A percentile compares a stretch with the other conserved stretches of the same genome.
Evolutionary conservation across 30 jellyfish, hydroid and myxozoan species (phyloP).

Genomic region (Catostylus mosaicus): DNA sequence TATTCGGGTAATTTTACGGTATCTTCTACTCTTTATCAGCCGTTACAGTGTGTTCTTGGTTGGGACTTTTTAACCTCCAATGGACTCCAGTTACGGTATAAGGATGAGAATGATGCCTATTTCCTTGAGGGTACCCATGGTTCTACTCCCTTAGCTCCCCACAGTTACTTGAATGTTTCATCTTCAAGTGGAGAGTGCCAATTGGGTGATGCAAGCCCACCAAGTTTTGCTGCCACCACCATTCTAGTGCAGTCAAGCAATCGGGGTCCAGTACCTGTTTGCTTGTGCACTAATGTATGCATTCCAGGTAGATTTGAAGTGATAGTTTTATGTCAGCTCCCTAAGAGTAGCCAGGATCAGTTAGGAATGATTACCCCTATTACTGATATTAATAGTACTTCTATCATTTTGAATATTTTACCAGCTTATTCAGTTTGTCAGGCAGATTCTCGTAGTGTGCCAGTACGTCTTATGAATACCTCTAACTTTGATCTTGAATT

Average conservation of each 20-base stretch:
- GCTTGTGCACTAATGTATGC: conserved; percentile 10
- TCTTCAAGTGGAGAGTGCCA: background rate
- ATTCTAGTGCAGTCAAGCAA: conserved; percentile 23
- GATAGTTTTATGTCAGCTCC: conserved; percentile 13
- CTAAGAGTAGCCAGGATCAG: conserved; percentile 14
- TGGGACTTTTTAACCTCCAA: conserved; percentile 57
- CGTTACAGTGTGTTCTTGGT: conserved; percentile 46
- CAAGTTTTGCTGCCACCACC: background rate
- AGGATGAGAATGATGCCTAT: conserved; percentile 37
- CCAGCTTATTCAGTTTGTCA: conserved; percentile 44
- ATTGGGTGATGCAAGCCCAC: background rate
- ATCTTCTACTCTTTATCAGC: conserved; percentile 13
- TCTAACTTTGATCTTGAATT: conserved; percentile 25
- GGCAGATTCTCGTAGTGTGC: conserved; percentile 12
- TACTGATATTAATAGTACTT: background rate
- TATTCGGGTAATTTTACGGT: conserved; percentile 23
- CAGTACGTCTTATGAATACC: conserved; percentile 40
- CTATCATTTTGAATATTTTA: background rate
- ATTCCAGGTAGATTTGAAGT: conserved; percentile 34
- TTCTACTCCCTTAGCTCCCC: conserved; percentile 30
- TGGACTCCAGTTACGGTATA: conserved; percentile 45
- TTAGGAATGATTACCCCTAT: conserved; percentile 19
- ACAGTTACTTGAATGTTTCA: background rate
- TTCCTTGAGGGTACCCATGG: conserved; percentile 45
- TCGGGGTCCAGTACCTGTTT: conserved; percentile 42